A percentile compares a stretch with the other conserved stretches of the same genome.
These are phyloP conservation scores for Clarias laeviceps DNA, from an alignment of 2,797 vertebrate species.

Conservation along the genomic window DNA sequence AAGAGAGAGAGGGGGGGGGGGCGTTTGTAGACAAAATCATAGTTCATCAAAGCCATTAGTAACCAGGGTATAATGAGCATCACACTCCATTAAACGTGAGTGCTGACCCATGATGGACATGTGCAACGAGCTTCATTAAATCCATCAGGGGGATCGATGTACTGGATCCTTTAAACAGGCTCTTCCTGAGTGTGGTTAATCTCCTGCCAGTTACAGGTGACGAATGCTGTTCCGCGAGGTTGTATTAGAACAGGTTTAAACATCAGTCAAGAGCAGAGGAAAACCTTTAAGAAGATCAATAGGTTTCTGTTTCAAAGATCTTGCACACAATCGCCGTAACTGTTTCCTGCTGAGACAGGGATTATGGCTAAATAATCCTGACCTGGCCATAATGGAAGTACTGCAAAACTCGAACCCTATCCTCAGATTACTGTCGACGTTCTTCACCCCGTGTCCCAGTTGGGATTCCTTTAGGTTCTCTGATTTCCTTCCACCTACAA, in stretches of 20 bases:
- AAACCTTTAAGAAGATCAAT: not conserved
- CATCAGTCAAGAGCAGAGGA: not conserved
- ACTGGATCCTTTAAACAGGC: conserved; percentile 35
- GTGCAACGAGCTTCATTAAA: conserved; percentile 55
- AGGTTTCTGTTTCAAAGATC: not conserved
- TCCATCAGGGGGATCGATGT: conserved; percentile 46
- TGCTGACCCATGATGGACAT: conserved; percentile 45
- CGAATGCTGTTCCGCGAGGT: not conserved
- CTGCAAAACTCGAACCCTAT: not conserved
- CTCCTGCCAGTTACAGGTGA: conserved; percentile 61
- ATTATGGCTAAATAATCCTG: not conserved
- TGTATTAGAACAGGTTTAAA: not conserved
- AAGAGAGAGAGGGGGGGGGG: not conserved
- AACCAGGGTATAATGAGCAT: conserved; percentile 50
- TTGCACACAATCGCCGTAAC: not conserved
- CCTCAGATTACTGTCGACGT: not conserved
- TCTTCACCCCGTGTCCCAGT: not conserved
- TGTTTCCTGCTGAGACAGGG: not conserved
- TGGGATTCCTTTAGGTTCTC: not conserved
- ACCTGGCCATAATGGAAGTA: not conserved
- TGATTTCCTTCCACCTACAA: not conserved
- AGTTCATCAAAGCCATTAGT: conserved; percentile 42
- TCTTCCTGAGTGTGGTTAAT: conserved; percentile 59
- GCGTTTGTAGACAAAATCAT: conserved; percentile 9
- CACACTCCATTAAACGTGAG: conserved; percentile 44